A percentile compares a stretch with the other conserved stretches of the same genome.
These are phyloP conservation scores for Capra hircus DNA, from an alignment of 2,113 vertebrate genomes.

Conservation along the genomic window DNA sequence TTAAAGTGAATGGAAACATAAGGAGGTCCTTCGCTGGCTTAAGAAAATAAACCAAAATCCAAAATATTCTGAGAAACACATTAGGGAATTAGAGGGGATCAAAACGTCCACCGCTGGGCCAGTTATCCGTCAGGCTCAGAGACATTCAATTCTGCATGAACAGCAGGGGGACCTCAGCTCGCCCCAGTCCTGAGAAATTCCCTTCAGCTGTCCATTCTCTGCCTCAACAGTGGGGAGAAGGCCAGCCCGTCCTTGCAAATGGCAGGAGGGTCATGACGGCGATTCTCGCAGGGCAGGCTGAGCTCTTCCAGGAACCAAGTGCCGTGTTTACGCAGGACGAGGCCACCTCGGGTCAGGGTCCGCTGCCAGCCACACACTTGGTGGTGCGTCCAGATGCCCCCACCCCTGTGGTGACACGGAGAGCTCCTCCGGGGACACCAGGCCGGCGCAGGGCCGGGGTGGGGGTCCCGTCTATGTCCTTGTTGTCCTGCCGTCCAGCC, in stretches of 20 bases:
- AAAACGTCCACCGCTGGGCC: constrained; percentile 4
- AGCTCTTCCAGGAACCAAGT: neutral
- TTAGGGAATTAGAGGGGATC: constrained; percentile 63
- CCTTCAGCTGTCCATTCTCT: neutral
- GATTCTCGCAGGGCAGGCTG: neutral
- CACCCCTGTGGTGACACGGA: rapidly evolving
- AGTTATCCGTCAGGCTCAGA: constrained; percentile 19
- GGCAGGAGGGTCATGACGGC: neutral
- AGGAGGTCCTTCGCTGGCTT: constrained; percentile 48
- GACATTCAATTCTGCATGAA: neutral
- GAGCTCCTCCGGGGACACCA: neutral
- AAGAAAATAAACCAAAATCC: constrained; percentile 65
- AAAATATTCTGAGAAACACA: constrained; percentile 62
- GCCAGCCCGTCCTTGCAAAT: neutral
- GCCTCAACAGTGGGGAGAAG: neutral
- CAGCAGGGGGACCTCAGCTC: neutral
- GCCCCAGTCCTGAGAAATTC: neutral
- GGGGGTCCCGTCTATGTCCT: neutral
- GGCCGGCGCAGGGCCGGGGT: neutral
- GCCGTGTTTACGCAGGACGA: neutral
- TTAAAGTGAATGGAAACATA: constrained; percentile 63
- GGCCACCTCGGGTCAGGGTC: neutral
- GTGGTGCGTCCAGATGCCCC: no score
- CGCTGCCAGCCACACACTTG: neutral
- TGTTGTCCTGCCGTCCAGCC: neutral